phyloP scores from a whole-genome alignment of 2,113 vertebrate species.

The Alosa alosa region DNA sequence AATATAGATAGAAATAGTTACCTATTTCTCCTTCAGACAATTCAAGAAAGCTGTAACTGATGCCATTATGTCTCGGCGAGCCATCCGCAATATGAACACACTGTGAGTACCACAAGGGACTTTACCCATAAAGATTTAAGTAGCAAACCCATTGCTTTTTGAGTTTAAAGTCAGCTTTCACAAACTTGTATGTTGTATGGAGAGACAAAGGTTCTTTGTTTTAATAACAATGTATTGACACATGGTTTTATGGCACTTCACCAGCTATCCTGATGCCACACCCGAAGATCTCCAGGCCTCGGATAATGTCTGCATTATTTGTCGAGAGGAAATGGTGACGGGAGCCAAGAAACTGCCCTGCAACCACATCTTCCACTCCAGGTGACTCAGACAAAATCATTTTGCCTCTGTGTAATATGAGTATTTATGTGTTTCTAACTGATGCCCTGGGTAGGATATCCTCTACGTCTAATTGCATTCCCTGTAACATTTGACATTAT shows the following conservation, averaged over 20 bases:
- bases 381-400: slow-evolving; percentile 61
- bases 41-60: slow-evolving; percentile 97
- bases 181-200: neutral
- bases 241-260: neutral
- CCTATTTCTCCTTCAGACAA: slow-evolving; percentile 72
- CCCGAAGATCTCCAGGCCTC: slow-evolving; percentile 87
- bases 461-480: neutral
- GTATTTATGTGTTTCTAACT: neutral
- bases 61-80: slow-evolving; percentile 94
- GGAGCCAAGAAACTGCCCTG: slow-evolving; percentile 94
- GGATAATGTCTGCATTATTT: slow-evolving; percentile 97
- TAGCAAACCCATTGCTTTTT: neutral
- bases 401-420: neutral
- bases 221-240: neutral
- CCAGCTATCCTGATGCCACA: slow-evolving; percentile 92
- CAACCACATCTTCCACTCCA: slow-evolving; percentile 98
- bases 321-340: slow-evolving; percentile 94
- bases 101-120: slow-evolving; percentile 75
- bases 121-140: neutral
- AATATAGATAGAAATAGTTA: too few species aligned
- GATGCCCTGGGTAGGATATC: neutral
- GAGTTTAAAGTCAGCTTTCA: neutral
- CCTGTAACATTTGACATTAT: neutral
- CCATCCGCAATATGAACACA: slow-evolving; percentile 98
- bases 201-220: neutral